A percentile compares a stretch with the other conserved stretches of the same genome.
Conservation (phyloP, 1,140 invertebrate species). For the Wiebesia pumilae region DNA sequence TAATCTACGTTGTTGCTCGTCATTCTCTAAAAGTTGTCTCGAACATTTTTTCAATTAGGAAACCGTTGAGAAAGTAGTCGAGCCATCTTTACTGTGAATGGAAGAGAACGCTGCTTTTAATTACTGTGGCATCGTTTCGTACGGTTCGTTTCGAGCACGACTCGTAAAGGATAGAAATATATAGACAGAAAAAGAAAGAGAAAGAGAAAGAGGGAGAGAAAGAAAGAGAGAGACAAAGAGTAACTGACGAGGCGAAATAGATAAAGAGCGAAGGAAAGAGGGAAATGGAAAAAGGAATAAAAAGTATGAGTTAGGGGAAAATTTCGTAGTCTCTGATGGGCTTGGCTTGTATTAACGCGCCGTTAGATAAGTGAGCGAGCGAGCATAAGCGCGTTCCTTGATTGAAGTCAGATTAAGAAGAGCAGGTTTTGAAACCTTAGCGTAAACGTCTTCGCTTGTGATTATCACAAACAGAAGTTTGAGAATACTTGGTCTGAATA, state of each 20-base stretch:
- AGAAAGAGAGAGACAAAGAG: not conserved
- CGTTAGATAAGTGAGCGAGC: conserved; percentile 35
- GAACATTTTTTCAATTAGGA: conserved; percentile 73
- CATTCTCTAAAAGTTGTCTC: conserved; percentile 60
- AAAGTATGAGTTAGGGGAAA: not conserved
- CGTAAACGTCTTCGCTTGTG: conserved; percentile 29
- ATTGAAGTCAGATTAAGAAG: conserved; percentile 49
- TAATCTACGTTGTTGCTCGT: conserved; percentile 32
- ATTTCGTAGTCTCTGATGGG: conserved; percentile 34
- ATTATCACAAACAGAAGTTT: conserved; percentile 50
- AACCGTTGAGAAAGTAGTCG: conserved; percentile 60
- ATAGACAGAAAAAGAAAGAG: not conserved
- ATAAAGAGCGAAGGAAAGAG: not conserved
- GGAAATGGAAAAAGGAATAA: too few species aligned
- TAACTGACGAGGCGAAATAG: too few species aligned
- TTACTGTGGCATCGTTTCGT: conserved; percentile 47
- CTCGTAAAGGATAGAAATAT: not conserved
- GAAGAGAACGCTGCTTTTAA: conserved; percentile 46
- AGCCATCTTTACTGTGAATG: conserved; percentile 63
- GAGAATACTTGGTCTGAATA: conserved; percentile 40
- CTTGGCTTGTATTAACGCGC: conserved; percentile 35
- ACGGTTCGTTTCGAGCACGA: conserved; percentile 43
- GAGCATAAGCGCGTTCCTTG: conserved; percentile 34
- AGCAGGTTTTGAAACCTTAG: conserved; percentile 29
- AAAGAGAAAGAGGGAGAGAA: not conserved